Percentiles rank a stretch among this genome's conserved stretches.
Conservation (phyloP, 2,113 vertebrate genomes). For the Zosterops japonicus region DNA sequence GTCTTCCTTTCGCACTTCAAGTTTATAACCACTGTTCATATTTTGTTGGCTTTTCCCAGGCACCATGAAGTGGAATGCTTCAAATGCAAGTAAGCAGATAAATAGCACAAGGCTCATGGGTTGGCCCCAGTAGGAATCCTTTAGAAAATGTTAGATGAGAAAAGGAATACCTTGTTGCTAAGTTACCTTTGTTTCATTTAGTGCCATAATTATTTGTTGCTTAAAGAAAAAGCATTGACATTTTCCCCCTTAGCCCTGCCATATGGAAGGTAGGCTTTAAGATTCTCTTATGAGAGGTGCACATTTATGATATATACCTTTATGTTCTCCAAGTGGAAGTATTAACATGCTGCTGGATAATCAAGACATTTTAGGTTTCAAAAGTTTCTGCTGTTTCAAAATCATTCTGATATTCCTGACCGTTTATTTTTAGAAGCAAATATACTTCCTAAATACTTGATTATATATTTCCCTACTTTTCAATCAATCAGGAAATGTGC, state of each 20-base stretch:
- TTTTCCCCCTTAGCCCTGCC: slow-evolving; percentile 20
- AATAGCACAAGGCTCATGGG: not conserved
- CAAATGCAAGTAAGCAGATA: not conserved
- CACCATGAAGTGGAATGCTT: not conserved
- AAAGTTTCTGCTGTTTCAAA: not conserved
- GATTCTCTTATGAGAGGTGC: slow-evolving; percentile 9
- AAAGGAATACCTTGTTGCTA: slow-evolving; percentile 52
- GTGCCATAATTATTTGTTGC: slow-evolving; percentile 37
- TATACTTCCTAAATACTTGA: not conserved
- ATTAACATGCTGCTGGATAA: not conserved
- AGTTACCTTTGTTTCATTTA: slow-evolving; percentile 63
- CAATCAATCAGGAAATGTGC: not conserved
- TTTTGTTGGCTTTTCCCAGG: slow-evolving; percentile 9
- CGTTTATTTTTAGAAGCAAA: not conserved
- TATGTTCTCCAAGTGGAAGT: slow-evolving; percentile 1
- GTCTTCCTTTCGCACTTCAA: not conserved
- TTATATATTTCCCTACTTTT: slow-evolving; percentile 13
- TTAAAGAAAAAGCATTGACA: slow-evolving; percentile 44
- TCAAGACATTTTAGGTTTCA: not conserved
- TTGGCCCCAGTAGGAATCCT: not conserved
- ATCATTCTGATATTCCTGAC: not conserved
- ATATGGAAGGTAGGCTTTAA: slow-evolving; percentile 37
- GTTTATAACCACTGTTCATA: slow-evolving; percentile 28
- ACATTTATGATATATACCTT: not conserved
- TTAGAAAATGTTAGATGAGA: slow-evolving; percentile 24